phyloP scores from a whole-genome alignment of 2,888 invertebrate species.

The Dasypogon diadema region DNA sequence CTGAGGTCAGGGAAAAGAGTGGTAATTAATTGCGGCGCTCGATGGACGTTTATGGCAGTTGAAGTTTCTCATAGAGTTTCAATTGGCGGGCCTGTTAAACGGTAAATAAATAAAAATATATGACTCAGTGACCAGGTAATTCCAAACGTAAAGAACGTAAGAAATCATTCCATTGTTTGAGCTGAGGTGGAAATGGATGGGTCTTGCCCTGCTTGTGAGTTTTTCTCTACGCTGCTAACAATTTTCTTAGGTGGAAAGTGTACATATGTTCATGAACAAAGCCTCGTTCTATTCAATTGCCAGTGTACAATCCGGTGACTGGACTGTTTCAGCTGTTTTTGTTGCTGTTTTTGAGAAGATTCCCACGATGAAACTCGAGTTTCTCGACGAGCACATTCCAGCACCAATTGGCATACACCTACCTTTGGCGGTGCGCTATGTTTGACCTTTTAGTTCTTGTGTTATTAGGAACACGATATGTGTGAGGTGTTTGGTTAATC shows the following conservation, averaged over 20 bases:
- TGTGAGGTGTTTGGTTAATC: too few relatives aligned
- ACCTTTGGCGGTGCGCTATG: conserved; percentile 4
- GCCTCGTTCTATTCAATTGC: conserved; percentile 8
- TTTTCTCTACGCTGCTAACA: neutral
- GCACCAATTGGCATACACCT: conserved; percentile 5
- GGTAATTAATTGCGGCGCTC: conserved; percentile 25
- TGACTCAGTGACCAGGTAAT: conserved; percentile 19
- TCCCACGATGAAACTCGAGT: conserved; percentile 36
- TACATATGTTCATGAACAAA: conserved; percentile 1
- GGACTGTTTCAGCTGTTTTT: conserved; percentile 5
- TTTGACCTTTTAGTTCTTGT: conserved; percentile 23
- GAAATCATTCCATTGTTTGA: conserved; percentile 21
- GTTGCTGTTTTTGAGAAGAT: neutral
- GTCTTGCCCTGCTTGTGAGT: neutral
- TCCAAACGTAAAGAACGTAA: conserved; percentile 3
- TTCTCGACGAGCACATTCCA: neutral
- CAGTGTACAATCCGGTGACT: conserved; percentile 3
- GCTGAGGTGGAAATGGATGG: neutral
- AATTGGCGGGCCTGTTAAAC: conserved; percentile 20
- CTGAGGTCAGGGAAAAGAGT: conserved; percentile 9
- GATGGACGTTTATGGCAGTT: conserved; percentile 1
- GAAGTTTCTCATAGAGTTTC: conserved; percentile 17
- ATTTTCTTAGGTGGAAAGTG: conserved; percentile 10
- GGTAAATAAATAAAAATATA: conserved; percentile 5
- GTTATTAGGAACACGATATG: too few relatives aligned